Evolutionary conservation across 2,113 vertebrate genomes (phyloP), one percentile per base, ranked within the genome.

Genomic region (Ictalurus furcatus): DNA sequence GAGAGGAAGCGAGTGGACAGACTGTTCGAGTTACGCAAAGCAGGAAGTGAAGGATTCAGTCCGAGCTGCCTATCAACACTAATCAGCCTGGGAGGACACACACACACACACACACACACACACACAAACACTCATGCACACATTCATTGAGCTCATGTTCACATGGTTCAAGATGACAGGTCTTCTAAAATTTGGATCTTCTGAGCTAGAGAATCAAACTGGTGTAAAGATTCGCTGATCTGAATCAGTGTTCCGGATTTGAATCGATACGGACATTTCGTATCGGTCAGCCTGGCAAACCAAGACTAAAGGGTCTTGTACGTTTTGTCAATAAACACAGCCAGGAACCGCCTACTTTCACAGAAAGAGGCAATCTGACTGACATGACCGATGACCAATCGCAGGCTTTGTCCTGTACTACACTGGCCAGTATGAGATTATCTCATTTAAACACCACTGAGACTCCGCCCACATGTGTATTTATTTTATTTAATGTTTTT

Each of bases 1-100:
- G 93, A 94, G 90, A 74, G 48, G 94, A 94, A 94, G 91, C 92
- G 90, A 95, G 92, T 93, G 93, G 94, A 94, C 93, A 95, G 90
- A 90, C 93, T 93, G 95, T 94, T 94, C 6, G 87, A 86, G 94
- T 94, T 94, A 94, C 69, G 93, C 92, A 93, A 94, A 89, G 78
- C 88, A 74, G 93, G 92, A 91, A 92, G 91, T 92, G 91, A 92
- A 94, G 91, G 93, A 92, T 93, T 88, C 93, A 90, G 93, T 92
- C 93, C 91, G 92, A 80, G 92, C 90, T 90, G 90, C 92, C 94
- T 95, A 94, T 94, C 93, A 94, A 95, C 94, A 92, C 92, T 92
- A 93, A 88, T 78, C 85, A 93, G 85, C 92, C 91, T 90, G 91
- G 90, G 91, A 92, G 91, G 85, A 82, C 92, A 71, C 59, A 85